phyloP scores from a whole-genome alignment of 2,888 invertebrate species.

The Marronus borbonicus region DNA sequence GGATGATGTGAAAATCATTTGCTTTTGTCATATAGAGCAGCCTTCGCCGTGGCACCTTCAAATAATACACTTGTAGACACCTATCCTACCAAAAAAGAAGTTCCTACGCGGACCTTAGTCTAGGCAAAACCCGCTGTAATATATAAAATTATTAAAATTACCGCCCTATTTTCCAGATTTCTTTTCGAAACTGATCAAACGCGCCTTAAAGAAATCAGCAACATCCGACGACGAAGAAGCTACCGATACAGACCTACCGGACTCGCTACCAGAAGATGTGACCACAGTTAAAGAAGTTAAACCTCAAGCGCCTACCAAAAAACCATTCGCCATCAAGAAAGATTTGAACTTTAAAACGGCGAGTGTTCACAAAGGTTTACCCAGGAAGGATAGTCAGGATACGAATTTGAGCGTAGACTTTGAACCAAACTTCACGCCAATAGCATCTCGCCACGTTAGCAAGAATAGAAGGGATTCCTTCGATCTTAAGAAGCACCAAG shows the following conservation, averaged over 20 bases:
- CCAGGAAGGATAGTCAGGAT: constrained; percentile 62
- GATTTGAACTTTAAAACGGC: constrained; percentile 53
- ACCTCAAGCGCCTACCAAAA: constrained; percentile 52
- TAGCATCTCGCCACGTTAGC: constrained; percentile 55
- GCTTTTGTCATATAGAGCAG: too few species aligned
- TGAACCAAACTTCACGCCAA: constrained; percentile 14
- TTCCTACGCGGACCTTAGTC: too few species aligned
- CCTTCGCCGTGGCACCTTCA: too few species aligned
- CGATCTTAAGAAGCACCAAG: constrained; percentile 39
- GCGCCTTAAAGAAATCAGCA: constrained; percentile 73
- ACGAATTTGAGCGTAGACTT: neutral
- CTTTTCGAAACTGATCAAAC: constrained; percentile 75
- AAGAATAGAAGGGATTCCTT: constrained; percentile 43
- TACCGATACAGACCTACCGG: constrained; percentile 82
- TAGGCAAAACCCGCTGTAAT: too few species aligned
- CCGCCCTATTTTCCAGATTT: constrained; percentile 66
- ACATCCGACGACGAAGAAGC: constrained; percentile 72
- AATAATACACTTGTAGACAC: too few species aligned
- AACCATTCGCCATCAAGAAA: constrained; percentile 26
- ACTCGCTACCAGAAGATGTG: constrained; percentile 77
- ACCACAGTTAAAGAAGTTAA: constrained; percentile 56
- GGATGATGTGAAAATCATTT: too few species aligned
- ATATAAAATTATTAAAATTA: too few species aligned
- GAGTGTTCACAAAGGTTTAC: constrained; percentile 46
- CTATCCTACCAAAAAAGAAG: too few species aligned